These are phyloP conservation scores for Heliconius cydno DNA, from an alignment of 2,888 invertebrate genomes.

Conservation along the genomic window DNA sequence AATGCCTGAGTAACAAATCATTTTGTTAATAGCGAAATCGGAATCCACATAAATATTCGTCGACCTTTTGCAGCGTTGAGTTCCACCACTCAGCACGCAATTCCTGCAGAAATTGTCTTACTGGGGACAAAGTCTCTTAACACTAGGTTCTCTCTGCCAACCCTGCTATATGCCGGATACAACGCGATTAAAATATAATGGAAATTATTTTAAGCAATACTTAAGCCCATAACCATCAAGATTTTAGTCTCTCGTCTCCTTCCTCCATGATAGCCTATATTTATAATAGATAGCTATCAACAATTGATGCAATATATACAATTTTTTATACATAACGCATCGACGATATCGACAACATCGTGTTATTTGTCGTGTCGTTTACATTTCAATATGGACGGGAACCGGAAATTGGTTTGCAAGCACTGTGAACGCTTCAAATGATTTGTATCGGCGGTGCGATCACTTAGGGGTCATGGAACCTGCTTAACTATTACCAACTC, in stretches of 20 bases:
- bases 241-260: too few species aligned
- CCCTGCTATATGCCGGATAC: too few species aligned
- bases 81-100: too few species aligned
- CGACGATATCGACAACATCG: slow-evolving; percentile 43
- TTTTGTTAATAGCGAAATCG: too few species aligned
- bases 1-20: too few species aligned
- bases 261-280: neutral
- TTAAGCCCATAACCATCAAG: neutral
- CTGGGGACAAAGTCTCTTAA: too few species aligned
- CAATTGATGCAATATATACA: neutral
- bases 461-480: slow-evolving; percentile 38
- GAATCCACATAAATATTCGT: too few species aligned
- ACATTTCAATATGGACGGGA: slow-evolving; percentile 79
- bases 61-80: too few species aligned
- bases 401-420: slow-evolving; percentile 81
- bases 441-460: slow-evolving; percentile 62
- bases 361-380: slow-evolving; percentile 64
- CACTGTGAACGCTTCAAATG: slow-evolving; percentile 70
- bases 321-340: slow-evolving; percentile 20
- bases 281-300: neutral
- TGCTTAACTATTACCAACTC: slow-evolving; percentile 16
- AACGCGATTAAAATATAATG: neutral
- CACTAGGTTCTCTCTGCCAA: too few species aligned
- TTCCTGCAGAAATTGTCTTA: too few species aligned
- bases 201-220: neutral